These are phyloP conservation scores for Ciconia boyciana DNA, from an alignment of 2,113 vertebrate genomes.

Conservation along the genomic window DNA sequence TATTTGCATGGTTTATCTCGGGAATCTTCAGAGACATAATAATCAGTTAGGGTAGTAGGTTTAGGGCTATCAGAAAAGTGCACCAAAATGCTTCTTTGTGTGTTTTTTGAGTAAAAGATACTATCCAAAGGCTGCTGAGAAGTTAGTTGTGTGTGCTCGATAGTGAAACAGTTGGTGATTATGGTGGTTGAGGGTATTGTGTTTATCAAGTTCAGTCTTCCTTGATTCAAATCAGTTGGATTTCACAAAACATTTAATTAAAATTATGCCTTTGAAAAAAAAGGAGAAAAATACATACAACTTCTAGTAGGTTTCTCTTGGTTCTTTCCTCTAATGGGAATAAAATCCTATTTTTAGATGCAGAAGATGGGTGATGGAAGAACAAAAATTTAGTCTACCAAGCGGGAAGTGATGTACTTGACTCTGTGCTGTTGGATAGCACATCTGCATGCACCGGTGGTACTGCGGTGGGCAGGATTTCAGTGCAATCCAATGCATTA, in stretches of 20 bases:
- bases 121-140: not conserved
- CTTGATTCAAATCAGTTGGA: not conserved
- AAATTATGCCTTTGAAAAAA: not conserved
- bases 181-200: not conserved
- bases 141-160: not conserved
- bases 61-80: not conserved
- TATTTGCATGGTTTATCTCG: rapidly evolving
- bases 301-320: not conserved
- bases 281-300: too few relatives aligned
- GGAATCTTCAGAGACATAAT: not conserved
- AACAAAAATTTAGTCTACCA: not conserved
- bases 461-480: not conserved
- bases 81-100: not conserved
- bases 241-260: not conserved
- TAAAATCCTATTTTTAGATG: not conserved
- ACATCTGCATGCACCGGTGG: not conserved
- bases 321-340: not conserved
- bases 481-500: not conserved
- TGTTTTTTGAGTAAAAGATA: not conserved
- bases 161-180: not conserved
- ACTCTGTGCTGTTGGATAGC: not conserved
- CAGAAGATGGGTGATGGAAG: not conserved
- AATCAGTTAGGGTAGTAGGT: not conserved
- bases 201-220: not conserved
- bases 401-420: not conserved